These are phyloP conservation scores for Macquaria ambigua DNA, from an alignment of 2,113 vertebrate species.

Conservation along the genomic window DNA sequence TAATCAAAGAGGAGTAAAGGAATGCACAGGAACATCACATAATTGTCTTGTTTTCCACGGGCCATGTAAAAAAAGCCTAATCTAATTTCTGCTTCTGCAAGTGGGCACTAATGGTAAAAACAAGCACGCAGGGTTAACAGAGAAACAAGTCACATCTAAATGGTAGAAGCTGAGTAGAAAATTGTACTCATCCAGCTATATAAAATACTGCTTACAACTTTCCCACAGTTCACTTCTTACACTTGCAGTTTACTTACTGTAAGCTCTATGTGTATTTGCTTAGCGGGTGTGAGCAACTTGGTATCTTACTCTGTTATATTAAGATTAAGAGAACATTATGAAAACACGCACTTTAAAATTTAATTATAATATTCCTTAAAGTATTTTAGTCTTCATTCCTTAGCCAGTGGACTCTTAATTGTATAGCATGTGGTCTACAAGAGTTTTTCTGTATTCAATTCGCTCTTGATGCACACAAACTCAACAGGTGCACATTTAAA, in stretches of 20 bases:
- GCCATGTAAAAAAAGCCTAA: slow-evolving; percentile 41
- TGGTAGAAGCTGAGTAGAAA: neutral
- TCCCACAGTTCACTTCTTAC: slow-evolving; percentile 18
- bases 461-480: neutral
- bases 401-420: neutral
- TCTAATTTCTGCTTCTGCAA: slow-evolving; percentile 61
- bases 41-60: slow-evolving; percentile 63
- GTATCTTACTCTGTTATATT: slow-evolving; percentile 2
- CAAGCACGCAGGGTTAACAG: slow-evolving; percentile 19
- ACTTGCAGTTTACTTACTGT: neutral
- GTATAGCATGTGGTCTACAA: neutral
- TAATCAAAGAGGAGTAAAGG: slow-evolving; percentile 7
- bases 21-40: slow-evolving; percentile 53
- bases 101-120: slow-evolving; percentile 35
- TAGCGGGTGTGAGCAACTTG: slow-evolving; percentile 37
- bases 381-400: neutral
- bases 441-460: neutral
- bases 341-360: neutral
- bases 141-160: slow-evolving; percentile 4
- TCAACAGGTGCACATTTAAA: slow-evolving; percentile 26
- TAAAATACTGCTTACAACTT: neutral
- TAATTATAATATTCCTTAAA: neutral
- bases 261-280: slow-evolving; percentile 39
- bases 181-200: neutral
- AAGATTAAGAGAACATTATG: neutral